Base-by-base conservation (phyloP, 2,797 vertebrate species). In the Enteromius mattozi region DNA sequence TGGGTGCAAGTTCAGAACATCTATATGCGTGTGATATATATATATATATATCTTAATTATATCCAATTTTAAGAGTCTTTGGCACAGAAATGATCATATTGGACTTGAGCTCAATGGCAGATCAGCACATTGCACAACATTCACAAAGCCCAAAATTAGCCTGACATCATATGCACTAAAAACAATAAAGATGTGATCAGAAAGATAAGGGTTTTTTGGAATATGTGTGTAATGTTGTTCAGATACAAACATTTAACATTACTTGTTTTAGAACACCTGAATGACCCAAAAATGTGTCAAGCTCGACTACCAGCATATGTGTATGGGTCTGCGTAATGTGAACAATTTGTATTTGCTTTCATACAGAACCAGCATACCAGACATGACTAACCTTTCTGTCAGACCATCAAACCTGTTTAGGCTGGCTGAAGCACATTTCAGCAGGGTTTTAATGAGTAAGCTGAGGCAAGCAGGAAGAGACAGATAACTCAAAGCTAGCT, bases 61-160 rank as follows among this genome's bases (percentile, higher is more conserved):
- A 21, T 63, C 51, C 40, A 78, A 49, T 71, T 72, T 21, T 51
- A 63, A 33, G 47, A 35, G 76, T 79, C 54, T 84, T 84, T 79
- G 83, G 66, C 76, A 84, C 54, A 35, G 35, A 56, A 17, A 71
- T 35, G 16, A 14, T 40, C 14, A 27, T 2, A 47, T 24, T 35
- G 21, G 56, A 72, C 21, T n/a, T 37, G 37, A 63, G 24, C 49
- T 82, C 51, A 47, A 33, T 40, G 47, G 30, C 30, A 8, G 45
- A 80, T 69, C 78, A 42, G n/a, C n/a, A n/a, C n/a, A n/a, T n/a
- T n/a, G 69, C 21, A 82, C 19, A 72, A 63, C 33, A 27, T 24
- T 21, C 45, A 76, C 40, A 61, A 30, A 63, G 10, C 63, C 16
- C 10, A n/a, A n/a, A n/a, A n/a, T n/a, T n/a, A n/a, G n/a, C n/a